Percentiles rank a stretch among this genome's conserved stretches.
phyloP scores from a whole-genome alignment of 2,888 invertebrate species.

The Rhagonycha lutea region DNA sequence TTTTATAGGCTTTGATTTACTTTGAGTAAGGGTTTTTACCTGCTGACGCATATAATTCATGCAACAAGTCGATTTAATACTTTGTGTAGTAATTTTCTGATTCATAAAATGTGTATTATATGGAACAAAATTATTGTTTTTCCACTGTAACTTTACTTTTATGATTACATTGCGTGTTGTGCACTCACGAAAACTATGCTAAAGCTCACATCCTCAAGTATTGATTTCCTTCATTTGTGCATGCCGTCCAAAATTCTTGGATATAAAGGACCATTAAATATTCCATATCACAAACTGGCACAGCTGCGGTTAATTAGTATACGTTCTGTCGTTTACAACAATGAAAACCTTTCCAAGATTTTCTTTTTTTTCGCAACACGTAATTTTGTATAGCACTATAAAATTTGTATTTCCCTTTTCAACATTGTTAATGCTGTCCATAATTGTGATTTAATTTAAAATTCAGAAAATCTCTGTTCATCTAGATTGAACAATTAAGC shows the following conservation, averaged over 20 bases:
- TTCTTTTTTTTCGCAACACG: neutral
- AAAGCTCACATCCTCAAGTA: neutral
- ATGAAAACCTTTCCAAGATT: neutral
- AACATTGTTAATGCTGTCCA: neutral
- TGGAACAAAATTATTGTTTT: neutral
- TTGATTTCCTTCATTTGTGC: neutral
- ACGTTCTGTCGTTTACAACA: neutral
- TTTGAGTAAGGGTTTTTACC: neutral
- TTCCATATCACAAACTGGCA: neutral
- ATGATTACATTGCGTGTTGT: neutral
- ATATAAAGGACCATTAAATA: neutral
- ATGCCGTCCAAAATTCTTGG: neutral
- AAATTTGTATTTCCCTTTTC: neutral
- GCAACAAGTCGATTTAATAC: neutral
- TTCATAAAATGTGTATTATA: neutral
- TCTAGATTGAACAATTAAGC: neutral
- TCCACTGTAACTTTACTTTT: neutral
- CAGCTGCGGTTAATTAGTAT: neutral
- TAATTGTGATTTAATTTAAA: neutral
- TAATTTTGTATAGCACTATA: too few species aligned
- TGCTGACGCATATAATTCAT: neutral
- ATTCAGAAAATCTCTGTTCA: neutral
- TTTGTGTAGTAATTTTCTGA: neutral
- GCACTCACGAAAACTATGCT: neutral
- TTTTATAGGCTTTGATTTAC: neutral